A percentile compares a stretch with the other conserved stretches of the same genome.
Conservation (phyloP, 2,113 vertebrate species). For the Pampusana beccarii region DNA sequence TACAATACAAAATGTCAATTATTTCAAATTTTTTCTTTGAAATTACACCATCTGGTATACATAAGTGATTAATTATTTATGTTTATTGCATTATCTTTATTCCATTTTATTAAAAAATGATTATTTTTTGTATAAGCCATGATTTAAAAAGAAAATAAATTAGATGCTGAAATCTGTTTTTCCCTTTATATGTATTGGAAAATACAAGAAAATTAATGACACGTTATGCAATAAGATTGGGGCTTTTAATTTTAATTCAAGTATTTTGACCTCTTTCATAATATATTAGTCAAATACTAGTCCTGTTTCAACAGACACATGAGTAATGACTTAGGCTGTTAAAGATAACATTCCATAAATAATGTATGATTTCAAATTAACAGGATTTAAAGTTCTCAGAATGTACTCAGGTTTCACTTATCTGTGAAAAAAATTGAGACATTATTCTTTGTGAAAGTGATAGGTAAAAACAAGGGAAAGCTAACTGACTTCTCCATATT, state of each 20-base stretch:
- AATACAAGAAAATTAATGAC: not conserved
- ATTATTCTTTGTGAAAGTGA: not conserved
- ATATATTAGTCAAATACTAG: not conserved
- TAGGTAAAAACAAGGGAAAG: not conserved
- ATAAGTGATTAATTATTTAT: not conserved
- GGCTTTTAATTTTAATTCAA: not conserved
- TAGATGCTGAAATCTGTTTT: not conserved
- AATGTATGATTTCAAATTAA: not conserved
- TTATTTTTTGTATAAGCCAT: not conserved
- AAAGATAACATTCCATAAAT: not conserved
- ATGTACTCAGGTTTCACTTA: not conserved
- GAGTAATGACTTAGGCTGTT: not conserved
- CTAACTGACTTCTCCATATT: not conserved
- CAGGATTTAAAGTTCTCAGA: not conserved
- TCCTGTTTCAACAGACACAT: not conserved
- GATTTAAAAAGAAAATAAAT: not conserved
- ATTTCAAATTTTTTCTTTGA: not conserved
- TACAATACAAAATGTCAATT: not conserved
- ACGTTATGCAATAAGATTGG: not conserved
- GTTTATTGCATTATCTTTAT: not conserved
- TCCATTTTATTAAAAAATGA: not conserved
- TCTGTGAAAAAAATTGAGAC: not conserved
- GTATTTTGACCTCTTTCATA: not conserved
- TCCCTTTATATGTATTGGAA: not conserved
- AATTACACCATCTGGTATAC: not conserved